Conservation (phyloP, 2,797 vertebrate genomes). For the Syngnathus rostellatus region DNA sequence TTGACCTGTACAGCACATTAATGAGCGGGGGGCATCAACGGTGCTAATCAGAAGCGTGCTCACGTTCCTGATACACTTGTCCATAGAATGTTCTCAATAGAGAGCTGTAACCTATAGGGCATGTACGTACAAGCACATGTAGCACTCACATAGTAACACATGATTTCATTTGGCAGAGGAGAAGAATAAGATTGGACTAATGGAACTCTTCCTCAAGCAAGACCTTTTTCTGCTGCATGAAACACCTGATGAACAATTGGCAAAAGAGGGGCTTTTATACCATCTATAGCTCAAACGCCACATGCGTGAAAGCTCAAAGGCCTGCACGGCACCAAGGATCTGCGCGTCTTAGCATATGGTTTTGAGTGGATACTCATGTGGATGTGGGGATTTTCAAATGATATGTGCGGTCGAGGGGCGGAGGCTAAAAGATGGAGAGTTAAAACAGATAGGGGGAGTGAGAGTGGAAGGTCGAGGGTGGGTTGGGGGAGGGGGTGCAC, state of each 20-base stretch:
- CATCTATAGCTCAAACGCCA: conserved; percentile 20
- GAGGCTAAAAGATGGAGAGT: conserved; percentile 18
- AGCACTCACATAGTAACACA: neutral
- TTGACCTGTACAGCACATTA: conserved; percentile 8
- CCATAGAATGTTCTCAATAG: conserved; percentile 1
- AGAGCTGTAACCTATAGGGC: conserved; percentile 8
- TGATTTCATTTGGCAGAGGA: conserved; percentile 4
- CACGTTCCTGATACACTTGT: conserved; percentile 1
- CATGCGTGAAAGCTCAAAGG: conserved; percentile 10
- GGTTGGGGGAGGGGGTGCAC: neutral
- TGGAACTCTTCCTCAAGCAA: conserved; percentile 6
- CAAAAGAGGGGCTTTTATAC: conserved; percentile 13
- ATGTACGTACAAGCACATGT: neutral
- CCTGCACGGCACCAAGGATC: neutral
- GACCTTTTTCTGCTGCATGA: conserved; percentile 18
- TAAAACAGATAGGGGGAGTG: conserved; percentile 20
- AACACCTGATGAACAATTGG: conserved; percentile 1
- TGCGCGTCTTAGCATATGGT: conserved; percentile 25
- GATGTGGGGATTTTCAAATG: neutral
- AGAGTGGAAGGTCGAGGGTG: neutral
- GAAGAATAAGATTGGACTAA: conserved; percentile 2
- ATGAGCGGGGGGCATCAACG: neutral
- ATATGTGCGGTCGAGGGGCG: conserved; percentile 28
- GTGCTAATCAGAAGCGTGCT: conserved; percentile 8
- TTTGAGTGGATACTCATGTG: conserved; percentile 7